Evolutionary conservation across 2,113 vertebrate genomes (phyloP).

Genomic region (Dascyllus trimaculatus): DNA sequence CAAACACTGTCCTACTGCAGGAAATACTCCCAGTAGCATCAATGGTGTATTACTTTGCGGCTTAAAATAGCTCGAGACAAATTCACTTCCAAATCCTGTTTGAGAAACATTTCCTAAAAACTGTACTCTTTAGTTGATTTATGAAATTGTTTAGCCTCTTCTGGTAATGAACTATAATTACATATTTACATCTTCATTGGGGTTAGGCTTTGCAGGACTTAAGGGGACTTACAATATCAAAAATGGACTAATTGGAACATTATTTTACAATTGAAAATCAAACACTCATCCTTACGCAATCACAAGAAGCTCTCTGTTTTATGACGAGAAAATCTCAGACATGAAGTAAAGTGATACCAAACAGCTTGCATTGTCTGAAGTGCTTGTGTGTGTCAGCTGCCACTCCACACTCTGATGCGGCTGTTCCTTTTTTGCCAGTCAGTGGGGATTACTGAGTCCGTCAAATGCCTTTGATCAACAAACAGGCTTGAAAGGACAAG

Average conservation of each 20-base stretch:
- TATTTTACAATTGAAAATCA: no score
- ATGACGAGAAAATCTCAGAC: constrained; percentile 13
- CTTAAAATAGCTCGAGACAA: no score
- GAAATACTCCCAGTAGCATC: no score
- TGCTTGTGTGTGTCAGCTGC: constrained; percentile 59
- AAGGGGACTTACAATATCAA: no score
- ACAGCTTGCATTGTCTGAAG: constrained; percentile 17
- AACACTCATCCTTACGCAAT: constrained; percentile 7
- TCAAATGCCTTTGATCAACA: constrained; percentile 72
- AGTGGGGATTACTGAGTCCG: constrained; percentile 52
- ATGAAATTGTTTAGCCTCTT: neutral
- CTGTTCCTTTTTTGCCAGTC: constrained; percentile 20
- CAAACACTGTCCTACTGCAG: no score
- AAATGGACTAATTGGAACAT: no score
- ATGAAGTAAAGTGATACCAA: constrained; percentile 20
- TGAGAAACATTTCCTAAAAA: neutral
- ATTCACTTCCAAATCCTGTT: neutral
- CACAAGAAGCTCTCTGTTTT: neutral
- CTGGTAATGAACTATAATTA: neutral
- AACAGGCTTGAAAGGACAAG: constrained; percentile 59
- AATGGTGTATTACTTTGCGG: no score
- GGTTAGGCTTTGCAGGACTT: neutral
- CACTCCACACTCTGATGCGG: constrained; percentile 55
- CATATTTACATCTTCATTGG: no score
- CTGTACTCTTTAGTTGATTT: neutral